Evolutionary conservation across 2,888 invertebrate genomes (phyloP), one percentile per base, ranked within the genome.

Genomic region (Lathronympha strigana): DNA sequence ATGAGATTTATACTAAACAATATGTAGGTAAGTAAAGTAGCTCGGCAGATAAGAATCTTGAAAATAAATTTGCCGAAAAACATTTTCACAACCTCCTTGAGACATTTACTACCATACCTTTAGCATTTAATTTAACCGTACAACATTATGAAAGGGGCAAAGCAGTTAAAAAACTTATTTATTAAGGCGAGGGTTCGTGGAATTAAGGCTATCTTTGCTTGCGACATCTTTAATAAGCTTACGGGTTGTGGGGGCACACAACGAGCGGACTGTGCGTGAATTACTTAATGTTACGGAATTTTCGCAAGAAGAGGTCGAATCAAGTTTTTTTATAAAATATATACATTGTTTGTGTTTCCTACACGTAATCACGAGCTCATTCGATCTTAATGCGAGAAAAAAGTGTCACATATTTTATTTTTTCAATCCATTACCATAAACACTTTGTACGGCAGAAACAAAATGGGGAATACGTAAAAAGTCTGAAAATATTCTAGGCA

Each of bases 161-260:
- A 36, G 47, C 55, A 36, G 57, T 45, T 57, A 33, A 55, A 50
- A 54, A 67, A 67, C 57, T 57, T 67, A 51, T 62, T 62, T 62
- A 64, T 64, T n/a, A 51, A 51, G 38, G 38, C 38, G 38, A 19
- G 31, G 23, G 74, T 80, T 80, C 76, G 73, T 69, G 68, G 76
- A 80, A 81, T 79, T 79, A 79, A 77, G 75, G 74, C 76, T 75
- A 80, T 80, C 78, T 79, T 77, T 78, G 81, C 72, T 67, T 69
- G 76, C 73, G 76, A 80, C 78, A 77, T 77, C 76, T 77, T 75
- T 81, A 80, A 82, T 81, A 78, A 81, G 80, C 78, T 80, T 75
- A 76, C 71, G 69, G 67, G 63, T 73, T 72, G 68, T 63, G 61
- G 57, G 72, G 76, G 76, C 68, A 67, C 53, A 58, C 73, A 71